These are phyloP conservation scores for Myotis pilosus DNA, from an alignment of 2,797 vertebrate species.

Conservation along the genomic window DNA sequence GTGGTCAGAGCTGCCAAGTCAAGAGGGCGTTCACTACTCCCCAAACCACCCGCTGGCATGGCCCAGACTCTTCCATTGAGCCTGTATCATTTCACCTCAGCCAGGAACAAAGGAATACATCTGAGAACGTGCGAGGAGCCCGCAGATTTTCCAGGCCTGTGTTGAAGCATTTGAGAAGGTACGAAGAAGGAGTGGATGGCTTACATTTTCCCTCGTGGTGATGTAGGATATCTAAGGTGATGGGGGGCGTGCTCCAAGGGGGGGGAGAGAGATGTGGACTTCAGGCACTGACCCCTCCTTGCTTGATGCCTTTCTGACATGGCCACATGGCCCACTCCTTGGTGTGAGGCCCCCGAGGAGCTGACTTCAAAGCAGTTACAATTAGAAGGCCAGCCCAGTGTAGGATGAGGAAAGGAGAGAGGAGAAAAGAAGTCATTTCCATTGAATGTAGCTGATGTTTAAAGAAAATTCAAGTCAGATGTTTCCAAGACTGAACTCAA, in stretches of 20 bases:
- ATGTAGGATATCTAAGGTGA: neutral
- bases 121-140: conserved; percentile 10
- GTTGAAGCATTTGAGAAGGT: neutral
- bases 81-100: neutral
- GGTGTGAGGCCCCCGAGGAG: neutral
- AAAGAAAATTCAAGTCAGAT: neutral
- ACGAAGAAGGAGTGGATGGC: neutral
- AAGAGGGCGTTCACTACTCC: neutral
- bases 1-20: neutral
- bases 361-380: neutral
- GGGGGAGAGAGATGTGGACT: fast-evolving
- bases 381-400: neutral
- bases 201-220: neutral
- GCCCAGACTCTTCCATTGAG: neutral
- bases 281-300: neutral
- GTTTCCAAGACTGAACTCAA: neutral
- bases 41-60: neutral
- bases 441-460: neutral
- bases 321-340: neutral
- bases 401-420: neutral
- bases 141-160: neutral
- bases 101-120: neutral
- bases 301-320: neutral
- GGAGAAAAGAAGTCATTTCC: neutral
- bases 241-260: neutral